These are phyloP conservation scores for Rhagophthalmus giganteus DNA, from an alignment of 2,888 invertebrate species.

Conservation along the genomic window DNA sequence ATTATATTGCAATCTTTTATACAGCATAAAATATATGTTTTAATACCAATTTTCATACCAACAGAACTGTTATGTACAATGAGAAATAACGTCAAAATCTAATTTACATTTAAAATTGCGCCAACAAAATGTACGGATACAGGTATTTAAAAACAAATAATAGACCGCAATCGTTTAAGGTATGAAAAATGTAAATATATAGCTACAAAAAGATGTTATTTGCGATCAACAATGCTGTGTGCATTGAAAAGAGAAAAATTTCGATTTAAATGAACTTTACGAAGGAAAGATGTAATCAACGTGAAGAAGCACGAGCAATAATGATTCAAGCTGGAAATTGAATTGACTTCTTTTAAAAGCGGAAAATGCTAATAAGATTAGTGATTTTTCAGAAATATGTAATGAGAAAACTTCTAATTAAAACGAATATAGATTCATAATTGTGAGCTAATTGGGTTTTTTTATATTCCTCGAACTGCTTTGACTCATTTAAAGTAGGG, in stretches of 20 bases:
- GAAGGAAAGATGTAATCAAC: constrained; percentile 16
- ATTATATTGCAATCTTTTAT: too few species aligned
- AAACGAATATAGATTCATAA: constrained; percentile 33
- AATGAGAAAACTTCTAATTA: constrained; percentile 30
- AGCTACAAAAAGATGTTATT: too few species aligned
- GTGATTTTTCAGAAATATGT: constrained; percentile 28
- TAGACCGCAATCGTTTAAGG: too few species aligned
- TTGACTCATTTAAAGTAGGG: constrained; percentile 13
- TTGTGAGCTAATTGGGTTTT: constrained; percentile 35
- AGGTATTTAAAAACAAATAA: too few species aligned
- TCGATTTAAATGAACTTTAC: constrained; percentile 18
- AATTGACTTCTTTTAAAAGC: constrained; percentile 34
- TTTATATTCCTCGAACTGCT: constrained; percentile 25
- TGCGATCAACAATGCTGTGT: too few species aligned
- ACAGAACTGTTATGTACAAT: too few species aligned
- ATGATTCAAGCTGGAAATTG: constrained; percentile 32
- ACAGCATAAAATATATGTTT: too few species aligned
- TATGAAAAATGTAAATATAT: too few species aligned
- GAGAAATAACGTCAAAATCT: too few species aligned
- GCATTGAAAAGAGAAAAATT: constrained; percentile 8
- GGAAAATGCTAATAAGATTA: constrained; percentile 38
- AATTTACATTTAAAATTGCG: too few species aligned
- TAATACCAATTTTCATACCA: too few species aligned
- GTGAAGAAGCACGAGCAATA: constrained; percentile 17
- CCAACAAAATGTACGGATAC: too few species aligned